Percentiles rank a stretch among this genome's conserved stretches.
These are phyloP conservation scores for Tadarida brasiliensis DNA, from an alignment of 2,797 vertebrate species.

Conservation along the genomic window DNA sequence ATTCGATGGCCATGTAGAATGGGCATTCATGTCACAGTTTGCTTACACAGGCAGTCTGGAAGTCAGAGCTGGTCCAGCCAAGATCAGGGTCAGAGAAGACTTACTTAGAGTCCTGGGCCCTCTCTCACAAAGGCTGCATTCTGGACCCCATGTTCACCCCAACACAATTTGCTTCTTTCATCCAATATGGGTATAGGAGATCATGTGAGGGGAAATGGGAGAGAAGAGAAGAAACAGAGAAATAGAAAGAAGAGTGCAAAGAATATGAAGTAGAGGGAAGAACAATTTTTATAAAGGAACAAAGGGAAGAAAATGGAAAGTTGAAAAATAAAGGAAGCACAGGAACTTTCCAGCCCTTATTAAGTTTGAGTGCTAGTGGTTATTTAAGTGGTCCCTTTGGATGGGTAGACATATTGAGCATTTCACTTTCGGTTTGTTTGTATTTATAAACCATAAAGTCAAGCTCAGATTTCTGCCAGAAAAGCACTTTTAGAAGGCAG, in stretches of 20 bases:
- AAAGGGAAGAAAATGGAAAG: not conserved
- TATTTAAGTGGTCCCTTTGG: conserved; percentile 46
- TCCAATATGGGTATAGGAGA: not conserved
- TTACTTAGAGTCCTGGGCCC: not conserved
- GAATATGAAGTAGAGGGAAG: not conserved
- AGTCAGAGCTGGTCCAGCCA: not conserved
- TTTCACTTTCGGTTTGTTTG: conserved; percentile 62
- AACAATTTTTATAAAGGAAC: not conserved
- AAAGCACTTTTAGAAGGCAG: conserved; percentile 65
- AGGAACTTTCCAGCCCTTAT: conserved; percentile 12
- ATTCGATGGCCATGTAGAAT: not conserved
- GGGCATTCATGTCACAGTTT: not conserved
- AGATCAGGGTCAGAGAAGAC: not conserved
- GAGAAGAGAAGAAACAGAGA: not conserved
- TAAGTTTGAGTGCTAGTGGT: conserved; percentile 2
- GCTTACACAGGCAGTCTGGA: not conserved
- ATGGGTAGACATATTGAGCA: not conserved
- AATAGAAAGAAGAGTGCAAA: not conserved
- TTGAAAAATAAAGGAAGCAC: not conserved
- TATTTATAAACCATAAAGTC: conserved; percentile 62
- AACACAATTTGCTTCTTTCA: not conserved
- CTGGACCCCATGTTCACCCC: not conserved
- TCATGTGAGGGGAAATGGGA: not conserved
- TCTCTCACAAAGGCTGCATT: not conserved
- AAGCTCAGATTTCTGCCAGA: conserved; percentile 77